Evolutionary conservation across 2,113 vertebrate genomes (phyloP).

Genomic region (Lethenteron camtschaticum): DNA sequence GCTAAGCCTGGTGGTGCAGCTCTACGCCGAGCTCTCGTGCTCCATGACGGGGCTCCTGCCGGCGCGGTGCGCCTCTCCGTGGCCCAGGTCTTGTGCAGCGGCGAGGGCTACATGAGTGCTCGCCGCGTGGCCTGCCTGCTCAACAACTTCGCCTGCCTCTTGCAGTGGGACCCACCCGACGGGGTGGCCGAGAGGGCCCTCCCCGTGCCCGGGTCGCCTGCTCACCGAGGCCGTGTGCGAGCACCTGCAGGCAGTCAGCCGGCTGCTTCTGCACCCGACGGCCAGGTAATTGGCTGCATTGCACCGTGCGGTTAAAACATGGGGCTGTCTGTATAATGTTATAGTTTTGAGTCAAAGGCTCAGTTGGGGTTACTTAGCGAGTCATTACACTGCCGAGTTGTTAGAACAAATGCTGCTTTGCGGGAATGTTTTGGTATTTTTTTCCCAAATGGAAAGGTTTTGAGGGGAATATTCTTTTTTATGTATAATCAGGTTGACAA

Average conservation of each 20-base stretch:
- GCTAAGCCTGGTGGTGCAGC: conserved; percentile 48
- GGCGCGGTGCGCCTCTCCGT: conserved; percentile 34
- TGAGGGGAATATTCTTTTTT: no score
- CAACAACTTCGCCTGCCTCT: conserved; percentile 36
- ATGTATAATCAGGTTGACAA: no score
- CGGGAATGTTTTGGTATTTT: no score
- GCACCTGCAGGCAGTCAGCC: conserved; percentile 46
- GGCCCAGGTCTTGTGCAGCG: conserved; percentile 26
- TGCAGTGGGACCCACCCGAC: conserved; percentile 39
- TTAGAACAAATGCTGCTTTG: no score
- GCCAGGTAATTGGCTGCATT: neutral
- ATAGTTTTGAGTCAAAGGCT: no score
- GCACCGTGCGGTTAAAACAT: no score
- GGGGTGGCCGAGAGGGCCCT: conserved; percentile 15
- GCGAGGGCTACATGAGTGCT: conserved; percentile 38
- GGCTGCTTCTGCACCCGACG: conserved; percentile 42
- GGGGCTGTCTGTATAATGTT: no score
- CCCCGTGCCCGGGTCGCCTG: conserved; percentile 27
- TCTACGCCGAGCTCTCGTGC: conserved; percentile 43
- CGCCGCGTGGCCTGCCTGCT: conserved; percentile 34
- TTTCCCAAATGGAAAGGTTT: no score
- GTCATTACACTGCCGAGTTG: no score
- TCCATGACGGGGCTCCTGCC: conserved; percentile 42
- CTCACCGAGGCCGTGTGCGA: conserved; percentile 32
- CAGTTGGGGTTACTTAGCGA: no score